A percentile compares a stretch with the other conserved stretches of the same genome.
Evolutionary conservation across 2,797 vertebrate genomes (phyloP).

Genomic region (Trematomus bernacchii): DNA sequence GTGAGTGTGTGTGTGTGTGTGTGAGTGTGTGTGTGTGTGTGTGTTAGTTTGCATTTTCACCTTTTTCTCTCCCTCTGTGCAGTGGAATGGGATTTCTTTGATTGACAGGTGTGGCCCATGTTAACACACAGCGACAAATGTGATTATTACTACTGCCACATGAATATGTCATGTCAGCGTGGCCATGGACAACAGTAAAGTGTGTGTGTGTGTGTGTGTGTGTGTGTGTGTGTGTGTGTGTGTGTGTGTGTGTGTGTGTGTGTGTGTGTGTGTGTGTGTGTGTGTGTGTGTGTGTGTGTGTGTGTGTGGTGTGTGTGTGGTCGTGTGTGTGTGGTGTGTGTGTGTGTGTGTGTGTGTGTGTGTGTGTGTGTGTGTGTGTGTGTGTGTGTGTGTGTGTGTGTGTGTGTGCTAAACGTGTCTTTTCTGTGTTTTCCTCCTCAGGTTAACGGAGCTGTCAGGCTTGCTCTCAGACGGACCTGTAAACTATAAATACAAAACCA

Average conservation of each 20-base stretch:
- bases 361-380: neutral
- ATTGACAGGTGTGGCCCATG: conserved; percentile 46
- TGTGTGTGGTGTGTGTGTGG: too few relatives aligned
- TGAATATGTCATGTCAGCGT: conserved; percentile 37
- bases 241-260: too few relatives aligned
- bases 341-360: too few relatives aligned
- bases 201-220: too few relatives aligned
- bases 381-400: too few relatives aligned
- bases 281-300: too few relatives aligned
- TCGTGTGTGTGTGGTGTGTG: too few relatives aligned
- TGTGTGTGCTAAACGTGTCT: too few relatives aligned
- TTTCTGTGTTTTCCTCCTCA: conserved; percentile 52
- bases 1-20: neutral
- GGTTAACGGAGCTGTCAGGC: conserved; percentile 92
- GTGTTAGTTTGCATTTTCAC: conserved; percentile 3
- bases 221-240: too few relatives aligned
- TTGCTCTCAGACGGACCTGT: conserved; percentile 93
- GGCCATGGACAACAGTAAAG: conserved; percentile 54
- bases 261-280: too few relatives aligned
- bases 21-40: conserved; percentile 5
- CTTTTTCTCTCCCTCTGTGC: neutral
- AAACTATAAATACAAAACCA: conserved; percentile 97
- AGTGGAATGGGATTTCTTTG: conserved; percentile 36
- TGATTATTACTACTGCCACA: conserved; percentile 35
- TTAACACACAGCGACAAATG: neutral